Evolutionary conservation across 2,113 vertebrate species (phyloP), one percentile per base, ranked within the genome.

Genomic region (Gulo gulo): DNA sequence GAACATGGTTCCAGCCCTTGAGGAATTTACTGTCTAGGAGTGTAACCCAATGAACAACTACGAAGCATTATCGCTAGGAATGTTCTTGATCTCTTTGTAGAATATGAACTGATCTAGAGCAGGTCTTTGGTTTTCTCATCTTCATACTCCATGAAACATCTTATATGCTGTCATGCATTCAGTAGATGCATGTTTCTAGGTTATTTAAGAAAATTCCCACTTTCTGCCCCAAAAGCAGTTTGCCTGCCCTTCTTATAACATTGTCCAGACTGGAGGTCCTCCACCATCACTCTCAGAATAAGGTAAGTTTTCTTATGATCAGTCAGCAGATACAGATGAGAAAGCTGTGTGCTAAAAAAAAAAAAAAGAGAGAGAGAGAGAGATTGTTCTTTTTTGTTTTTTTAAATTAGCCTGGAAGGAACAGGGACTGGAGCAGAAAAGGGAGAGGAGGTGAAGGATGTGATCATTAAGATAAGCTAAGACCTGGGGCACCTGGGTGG

Each of bases 311-410:
- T 78, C 90, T 52, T 92, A 13, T 88, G 95, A 84, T 14, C 23
- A 42, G 92, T 97, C 98, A 97, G 95, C 96, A 97, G 94, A 89
- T 31, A 74, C 36, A 74, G 67, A 94, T 7, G 20, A 82, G 50
- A 93, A 95, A 93, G 65, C 57, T 34, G 7, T 78, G 76, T 73
- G 74, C 92, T 87, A 87, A 97, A 88, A 93, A 93, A 89, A 76
- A 47, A 47, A 87, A 97, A 88, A 91, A 39, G 39, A 39, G 39
- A 39, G 39, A 39, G 39, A 39, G 39, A 39, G 39, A 39, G 39
- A 39, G 39, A 39, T 39, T 39, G 76, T 65, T 92, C 55, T 13
- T 90, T 76, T 86, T 83, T 71, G 57, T 23, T 39, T 95, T 16
- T 52, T 52, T 52, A 76, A 97, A 93, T 86, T 91, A 80, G 76